These are phyloP conservation scores for Belgica antarctica DNA, from an alignment of 2,888 invertebrate genomes.

Conservation along the genomic window DNA sequence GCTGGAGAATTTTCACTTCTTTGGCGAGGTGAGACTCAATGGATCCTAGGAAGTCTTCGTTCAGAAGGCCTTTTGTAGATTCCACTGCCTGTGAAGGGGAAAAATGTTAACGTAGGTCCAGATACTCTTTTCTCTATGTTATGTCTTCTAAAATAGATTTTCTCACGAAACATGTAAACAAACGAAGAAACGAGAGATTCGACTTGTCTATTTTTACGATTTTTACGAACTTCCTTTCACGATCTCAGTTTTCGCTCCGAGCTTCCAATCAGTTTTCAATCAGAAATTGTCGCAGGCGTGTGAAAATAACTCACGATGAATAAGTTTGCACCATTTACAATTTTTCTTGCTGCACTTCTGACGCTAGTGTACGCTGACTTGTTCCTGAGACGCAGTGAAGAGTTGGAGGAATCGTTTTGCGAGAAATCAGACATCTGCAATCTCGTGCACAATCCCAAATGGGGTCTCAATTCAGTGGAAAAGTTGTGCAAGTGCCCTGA, in stretches of 20 bases:
- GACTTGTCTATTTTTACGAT: conserved; percentile 6
- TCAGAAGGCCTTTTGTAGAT: conserved; percentile 33
- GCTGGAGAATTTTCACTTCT: conserved; percentile 51
- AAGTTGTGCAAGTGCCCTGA: conserved; percentile 36
- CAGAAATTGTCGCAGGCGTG: neutral
- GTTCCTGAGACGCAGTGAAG: neutral
- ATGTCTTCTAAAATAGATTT: conserved; percentile 30
- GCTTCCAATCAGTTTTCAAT: conserved; percentile 11
- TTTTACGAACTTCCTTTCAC: neutral
- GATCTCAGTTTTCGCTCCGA: neutral
- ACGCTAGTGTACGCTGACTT: neutral
- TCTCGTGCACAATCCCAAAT: conserved; percentile 31
- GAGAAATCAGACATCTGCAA: conserved; percentile 39
- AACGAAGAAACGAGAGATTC: neutral
- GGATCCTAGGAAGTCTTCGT: conserved; percentile 23
- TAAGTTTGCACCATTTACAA: too few relatives aligned
- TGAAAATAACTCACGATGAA: neutral
- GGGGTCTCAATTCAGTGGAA: conserved; percentile 21
- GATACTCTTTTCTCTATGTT: neutral
- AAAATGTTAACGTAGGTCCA: conserved; percentile 37
- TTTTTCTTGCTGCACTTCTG: neutral
- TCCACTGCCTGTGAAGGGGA: conserved; percentile 28
- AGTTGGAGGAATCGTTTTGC: neutral
- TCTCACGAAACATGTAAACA: conserved; percentile 14
- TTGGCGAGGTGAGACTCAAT: conserved; percentile 49